Base-by-base conservation (phyloP, 2,113 vertebrate genomes). In the Grus americana region DNA sequence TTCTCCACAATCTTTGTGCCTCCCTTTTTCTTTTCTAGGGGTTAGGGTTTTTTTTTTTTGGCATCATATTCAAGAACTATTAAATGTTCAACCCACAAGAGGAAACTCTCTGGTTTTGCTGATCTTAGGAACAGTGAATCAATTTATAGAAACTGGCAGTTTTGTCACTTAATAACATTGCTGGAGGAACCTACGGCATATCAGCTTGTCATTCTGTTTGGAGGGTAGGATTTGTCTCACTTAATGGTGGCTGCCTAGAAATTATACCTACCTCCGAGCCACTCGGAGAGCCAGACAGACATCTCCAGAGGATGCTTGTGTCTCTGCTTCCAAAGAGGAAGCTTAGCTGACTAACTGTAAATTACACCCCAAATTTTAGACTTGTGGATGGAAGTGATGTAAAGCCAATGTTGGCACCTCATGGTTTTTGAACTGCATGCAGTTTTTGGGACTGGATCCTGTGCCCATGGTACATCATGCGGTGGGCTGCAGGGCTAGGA, bases 391-490 rank as follows among this genome's bases (percentile, higher is more conserved):
- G 38, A 67, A 55, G 11, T 80, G 73, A 78, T 11, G 7, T 46
- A 50, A 87, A 65, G 24, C 27, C 18, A n/a, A 7, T 73, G 34
- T 14, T 36, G 34, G 36, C 34, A 5, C 27, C 59, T 57, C 6
- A 15, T 1, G 27, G 34, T 23, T 86, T 82, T 87, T 63, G 58
- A 83, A 15, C 30, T 83, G 11, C 32, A 6, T 21, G 20, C 59
- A 34, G 52, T 34, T 85, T 87, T 59, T 18, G 7, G 66, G 19
- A 9, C 27, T 15, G 29, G 24, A 27, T 67, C 44, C 52, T 38
- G 29, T 20, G 13, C 73, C 67, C 2, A 0, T 17, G 27, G n/a
- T 11, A 14, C 29, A 3, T 46, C 19, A 6, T 8, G 24, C 0
- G 2, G 15, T n/a, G 66, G 23, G 30, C 36, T 55, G 15, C 67